Percentiles rank a stretch among this genome's conserved stretches.
phyloP scores from a whole-genome alignment of 2,888 invertebrate species.

The Zygothrica quintamaculata region DNA sequence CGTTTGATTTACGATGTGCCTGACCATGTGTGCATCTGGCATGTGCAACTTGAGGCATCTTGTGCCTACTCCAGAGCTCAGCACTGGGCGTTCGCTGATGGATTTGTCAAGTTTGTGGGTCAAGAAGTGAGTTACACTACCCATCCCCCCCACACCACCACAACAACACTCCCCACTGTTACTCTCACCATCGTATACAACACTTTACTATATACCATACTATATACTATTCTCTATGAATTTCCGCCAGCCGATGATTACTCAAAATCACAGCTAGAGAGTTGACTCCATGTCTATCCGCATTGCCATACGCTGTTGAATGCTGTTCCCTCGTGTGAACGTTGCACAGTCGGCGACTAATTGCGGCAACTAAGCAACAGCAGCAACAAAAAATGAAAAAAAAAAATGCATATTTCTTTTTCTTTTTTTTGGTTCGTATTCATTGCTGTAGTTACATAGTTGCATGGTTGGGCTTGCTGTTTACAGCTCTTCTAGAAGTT shows the following conservation, averaged over 20 bases:
- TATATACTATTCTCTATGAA: slow-evolving; percentile 41
- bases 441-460: not conserved
- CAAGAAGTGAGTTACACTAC: slow-evolving; percentile 42
- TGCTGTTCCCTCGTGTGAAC: slow-evolving; percentile 59
- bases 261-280: slow-evolving; percentile 73
- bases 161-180: not conserved
- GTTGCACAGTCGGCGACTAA: slow-evolving; percentile 62
- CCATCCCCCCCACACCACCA: slow-evolving; percentile 9
- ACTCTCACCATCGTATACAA: too few species aligned
- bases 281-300: slow-evolving; percentile 26
- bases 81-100: slow-evolving; percentile 64
- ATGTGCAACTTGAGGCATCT: slow-evolving; percentile 30
- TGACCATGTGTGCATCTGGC: slow-evolving; percentile 33
- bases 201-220: not conserved
- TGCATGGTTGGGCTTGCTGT: not conserved
- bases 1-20: slow-evolving; percentile 77
- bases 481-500: not conserved
- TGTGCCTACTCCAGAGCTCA: slow-evolving; percentile 8
- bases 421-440: slow-evolving; percentile 14
- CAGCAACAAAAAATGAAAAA: slow-evolving; percentile 17
- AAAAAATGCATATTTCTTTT: slow-evolving; percentile 8
- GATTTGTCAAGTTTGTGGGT: slow-evolving; percentile 80
- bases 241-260: slow-evolving; percentile 77
- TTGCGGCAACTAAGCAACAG: slow-evolving; percentile 54
- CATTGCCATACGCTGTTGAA: slow-evolving; percentile 26